Evolutionary conservation across 2,113 vertebrate genomes (phyloP).

Genomic region (Paradisaea rubra): DNA sequence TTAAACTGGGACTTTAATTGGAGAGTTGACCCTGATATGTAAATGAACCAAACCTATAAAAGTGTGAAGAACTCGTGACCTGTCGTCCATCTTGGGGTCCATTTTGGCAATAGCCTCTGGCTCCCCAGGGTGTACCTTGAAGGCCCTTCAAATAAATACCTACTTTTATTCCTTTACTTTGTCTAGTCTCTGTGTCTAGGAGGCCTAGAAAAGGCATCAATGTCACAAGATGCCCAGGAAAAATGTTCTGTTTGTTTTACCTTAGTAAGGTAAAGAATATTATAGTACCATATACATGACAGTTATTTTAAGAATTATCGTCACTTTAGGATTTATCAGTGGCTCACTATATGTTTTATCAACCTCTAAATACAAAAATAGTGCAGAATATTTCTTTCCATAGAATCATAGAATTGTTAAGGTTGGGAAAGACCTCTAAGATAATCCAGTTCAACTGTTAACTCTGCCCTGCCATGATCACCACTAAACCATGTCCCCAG

Average conservation of each 20-base stretch:
- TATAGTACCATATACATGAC: background rate
- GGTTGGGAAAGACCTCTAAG: background rate
- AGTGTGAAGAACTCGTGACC: too few relatives aligned
- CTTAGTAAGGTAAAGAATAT: background rate
- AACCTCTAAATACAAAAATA: background rate
- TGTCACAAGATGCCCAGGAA: background rate
- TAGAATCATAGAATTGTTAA: background rate
- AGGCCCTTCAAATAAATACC: too few relatives aligned
- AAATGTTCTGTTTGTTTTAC: background rate
- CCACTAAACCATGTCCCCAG: background rate
- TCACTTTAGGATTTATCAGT: background rate
- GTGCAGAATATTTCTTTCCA: background rate
- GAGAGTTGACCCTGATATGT: too few relatives aligned
- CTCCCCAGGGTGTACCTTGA: too few relatives aligned
- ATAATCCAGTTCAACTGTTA: background rate
- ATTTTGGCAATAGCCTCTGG: too few relatives aligned
- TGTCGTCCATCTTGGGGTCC: too few relatives aligned
- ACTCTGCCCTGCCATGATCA: background rate
- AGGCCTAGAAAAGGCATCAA: too few relatives aligned
- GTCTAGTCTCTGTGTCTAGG: too few relatives aligned
- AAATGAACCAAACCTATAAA: too few relatives aligned
- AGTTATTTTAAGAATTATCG: background rate
- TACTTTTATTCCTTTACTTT: too few relatives aligned
- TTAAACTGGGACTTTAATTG: too few relatives aligned
- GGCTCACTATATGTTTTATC: background rate